These are phyloP conservation scores for Dendrolimus punctatus DNA, from an alignment of 1,140 invertebrate species.

Conservation along the genomic window DNA sequence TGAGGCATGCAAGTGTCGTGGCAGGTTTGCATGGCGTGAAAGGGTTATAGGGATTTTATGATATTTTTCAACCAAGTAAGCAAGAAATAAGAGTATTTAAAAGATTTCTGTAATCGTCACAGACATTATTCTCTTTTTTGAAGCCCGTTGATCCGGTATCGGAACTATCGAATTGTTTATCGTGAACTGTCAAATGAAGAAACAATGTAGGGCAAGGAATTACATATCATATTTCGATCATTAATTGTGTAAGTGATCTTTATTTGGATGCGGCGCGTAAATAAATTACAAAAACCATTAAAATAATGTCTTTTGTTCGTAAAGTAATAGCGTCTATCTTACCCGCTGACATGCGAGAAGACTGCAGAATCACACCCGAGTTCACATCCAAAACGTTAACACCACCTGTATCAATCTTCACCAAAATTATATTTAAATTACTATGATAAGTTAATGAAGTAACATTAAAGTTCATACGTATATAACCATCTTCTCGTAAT, in stretches of 20 bases:
- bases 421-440: constrained; percentile 89
- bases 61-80: constrained; percentile 1
- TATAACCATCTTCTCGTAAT: constrained; percentile 88
- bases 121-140: too few relatives aligned
- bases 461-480: constrained; percentile 80
- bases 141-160: constrained; percentile 19
- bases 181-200: constrained; percentile 52
- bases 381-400: constrained; percentile 92
- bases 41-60: too few relatives aligned
- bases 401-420: constrained; percentile 83
- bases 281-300: constrained; percentile 3
- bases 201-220: constrained; percentile 52
- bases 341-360: constrained; percentile 84
- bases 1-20: too few relatives aligned
- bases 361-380: constrained; percentile 88
- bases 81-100: too few relatives aligned
- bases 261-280: too few relatives aligned
- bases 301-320: constrained; percentile 14
- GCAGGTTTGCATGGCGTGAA: too few relatives aligned
- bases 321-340: constrained; percentile 35
- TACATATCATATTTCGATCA: not conserved
- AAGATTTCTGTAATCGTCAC: too few relatives aligned
- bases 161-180: constrained; percentile 52
- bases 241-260: not conserved
- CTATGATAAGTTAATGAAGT: constrained; percentile 90